Percentiles rank a stretch among this genome's conserved stretches.
Evolutionary conservation across 2,888 invertebrate species (phyloP).

Genomic region (Hypolimnas misippus): DNA sequence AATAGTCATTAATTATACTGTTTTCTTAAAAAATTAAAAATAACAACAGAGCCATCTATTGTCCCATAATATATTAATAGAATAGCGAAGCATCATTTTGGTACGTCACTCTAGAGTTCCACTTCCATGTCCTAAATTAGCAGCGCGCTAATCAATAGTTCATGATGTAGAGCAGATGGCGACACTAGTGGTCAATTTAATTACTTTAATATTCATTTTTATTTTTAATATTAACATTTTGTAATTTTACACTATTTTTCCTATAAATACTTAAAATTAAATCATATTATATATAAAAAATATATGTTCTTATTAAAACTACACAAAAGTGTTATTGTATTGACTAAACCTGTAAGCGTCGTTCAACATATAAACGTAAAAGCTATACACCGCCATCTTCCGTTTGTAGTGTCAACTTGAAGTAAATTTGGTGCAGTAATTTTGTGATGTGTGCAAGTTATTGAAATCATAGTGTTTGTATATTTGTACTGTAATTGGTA

Average conservation of each 20-base stretch:
- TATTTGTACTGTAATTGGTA: conserved; percentile 66
- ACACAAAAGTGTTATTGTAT: conserved; percentile 31
- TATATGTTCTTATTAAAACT: background rate
- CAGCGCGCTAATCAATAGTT: conserved; percentile 67
- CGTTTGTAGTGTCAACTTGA: conserved; percentile 72
- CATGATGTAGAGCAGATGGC: conserved; percentile 60
- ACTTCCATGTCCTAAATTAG: conserved; percentile 57
- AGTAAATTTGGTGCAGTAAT: conserved; percentile 64
- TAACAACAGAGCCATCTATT: conserved; percentile 64
- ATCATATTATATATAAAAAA: background rate
- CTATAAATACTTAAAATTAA: background rate
- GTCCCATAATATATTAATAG: conserved; percentile 53
- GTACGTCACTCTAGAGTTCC: conserved; percentile 53
- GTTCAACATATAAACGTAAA: conserved; percentile 44
- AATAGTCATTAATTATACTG: no score
- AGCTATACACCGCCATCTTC: conserved; percentile 78
- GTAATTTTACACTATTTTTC: background rate
- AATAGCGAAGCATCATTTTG: conserved; percentile 51
- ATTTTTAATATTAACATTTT: background rate
- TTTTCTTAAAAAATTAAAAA: background rate
- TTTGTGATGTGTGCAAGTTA: conserved; percentile 65
- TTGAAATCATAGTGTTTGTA: conserved; percentile 61
- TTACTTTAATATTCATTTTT: conserved; percentile 11
- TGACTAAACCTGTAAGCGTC: conserved; percentile 38
- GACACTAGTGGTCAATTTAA: conserved; percentile 53